Conservation (phyloP, 2,797 vertebrate genomes). For the Rhodeus uyekii region DNA sequence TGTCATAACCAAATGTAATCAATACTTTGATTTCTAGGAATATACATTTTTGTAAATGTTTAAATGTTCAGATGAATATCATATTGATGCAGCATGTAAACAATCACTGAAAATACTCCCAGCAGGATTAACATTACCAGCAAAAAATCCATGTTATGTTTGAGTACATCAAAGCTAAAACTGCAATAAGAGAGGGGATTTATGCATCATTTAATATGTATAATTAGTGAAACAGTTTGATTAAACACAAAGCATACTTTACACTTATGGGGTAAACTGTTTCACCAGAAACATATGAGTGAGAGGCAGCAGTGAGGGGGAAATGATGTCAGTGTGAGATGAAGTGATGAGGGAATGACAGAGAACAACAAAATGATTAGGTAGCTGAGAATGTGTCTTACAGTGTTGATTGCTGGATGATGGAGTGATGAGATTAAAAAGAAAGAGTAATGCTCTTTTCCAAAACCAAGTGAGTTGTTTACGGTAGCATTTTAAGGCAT, state of each 20-base stretch:
- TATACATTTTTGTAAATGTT: not conserved
- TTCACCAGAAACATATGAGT: not conserved
- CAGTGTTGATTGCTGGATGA: slow-evolving; percentile 26
- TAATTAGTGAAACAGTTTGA: slow-evolving; percentile 28
- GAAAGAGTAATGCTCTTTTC: not conserved
- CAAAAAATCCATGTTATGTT: not conserved
- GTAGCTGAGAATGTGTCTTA: slow-evolving; percentile 15
- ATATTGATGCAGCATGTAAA: not conserved
- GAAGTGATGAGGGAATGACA: slow-evolving; percentile 28
- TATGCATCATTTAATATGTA: slow-evolving; percentile 13
- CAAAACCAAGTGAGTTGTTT: not conserved
- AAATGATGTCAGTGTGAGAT: slow-evolving; percentile 31
- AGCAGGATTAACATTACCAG: not conserved
- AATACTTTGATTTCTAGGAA: not conserved
- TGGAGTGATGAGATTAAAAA: slow-evolving; percentile 27
- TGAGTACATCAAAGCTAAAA: not conserved
- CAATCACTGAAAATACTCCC: not conserved
- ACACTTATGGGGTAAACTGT: slow-evolving; percentile 31
- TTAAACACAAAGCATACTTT: slow-evolving; percentile 28
- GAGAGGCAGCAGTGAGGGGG: slow-evolving; percentile 2
- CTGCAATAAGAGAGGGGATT: not conserved
- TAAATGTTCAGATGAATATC: not conserved
- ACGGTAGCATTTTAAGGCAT: not conserved
- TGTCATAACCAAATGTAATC: not conserved
- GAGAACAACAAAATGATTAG: slow-evolving; percentile 22